A percentile compares a stretch with the other conserved stretches of the same genome.
These are phyloP conservation scores for Lomographa bimaculata DNA, from an alignment of 2,888 invertebrate genomes.

Conservation along the genomic window DNA sequence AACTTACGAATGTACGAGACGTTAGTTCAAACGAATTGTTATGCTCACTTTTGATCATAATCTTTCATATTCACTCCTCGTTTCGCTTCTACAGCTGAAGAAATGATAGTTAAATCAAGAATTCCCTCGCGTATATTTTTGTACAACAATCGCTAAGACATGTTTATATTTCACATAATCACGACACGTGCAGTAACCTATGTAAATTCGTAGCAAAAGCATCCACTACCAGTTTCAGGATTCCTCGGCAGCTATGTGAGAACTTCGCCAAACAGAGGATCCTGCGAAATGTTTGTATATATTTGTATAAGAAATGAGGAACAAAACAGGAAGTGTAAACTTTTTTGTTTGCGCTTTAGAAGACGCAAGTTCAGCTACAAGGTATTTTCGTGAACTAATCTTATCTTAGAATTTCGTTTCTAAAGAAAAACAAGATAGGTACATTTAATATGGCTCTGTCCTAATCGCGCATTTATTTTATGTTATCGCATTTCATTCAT, in stretches of 20 bases:
- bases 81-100: conserved; percentile 10
- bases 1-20: conserved; percentile 24
- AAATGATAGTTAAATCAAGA: conserved; percentile 6
- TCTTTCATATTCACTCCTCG: conserved; percentile 26
- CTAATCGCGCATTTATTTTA: too few species aligned
- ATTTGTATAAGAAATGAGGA: conserved; percentile 74
- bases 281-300: conserved; percentile 69
- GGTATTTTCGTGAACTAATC: conserved; percentile 7
- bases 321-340: conserved; percentile 57
- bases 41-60: conserved; percentile 28
- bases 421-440: background rate
- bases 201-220: conserved; percentile 66
- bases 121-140: conserved; percentile 17
- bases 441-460: too few species aligned
- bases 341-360: conserved; percentile 46
- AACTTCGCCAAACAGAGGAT: conserved; percentile 64
- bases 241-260: conserved; percentile 67
- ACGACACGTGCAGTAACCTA: conserved; percentile 59
- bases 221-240: conserved; percentile 67
- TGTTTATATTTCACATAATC: conserved; percentile 36
- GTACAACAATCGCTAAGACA: conserved; percentile 12
- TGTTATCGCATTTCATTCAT: too few species aligned
- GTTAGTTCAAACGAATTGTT: conserved; percentile 32
- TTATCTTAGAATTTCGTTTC: background rate
- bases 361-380: conserved; percentile 9